Percentiles rank a stretch among this genome's conserved stretches.
phyloP scores from a whole-genome alignment of 1,140 invertebrate genomes.

The Drosophila repletoides region DNA sequence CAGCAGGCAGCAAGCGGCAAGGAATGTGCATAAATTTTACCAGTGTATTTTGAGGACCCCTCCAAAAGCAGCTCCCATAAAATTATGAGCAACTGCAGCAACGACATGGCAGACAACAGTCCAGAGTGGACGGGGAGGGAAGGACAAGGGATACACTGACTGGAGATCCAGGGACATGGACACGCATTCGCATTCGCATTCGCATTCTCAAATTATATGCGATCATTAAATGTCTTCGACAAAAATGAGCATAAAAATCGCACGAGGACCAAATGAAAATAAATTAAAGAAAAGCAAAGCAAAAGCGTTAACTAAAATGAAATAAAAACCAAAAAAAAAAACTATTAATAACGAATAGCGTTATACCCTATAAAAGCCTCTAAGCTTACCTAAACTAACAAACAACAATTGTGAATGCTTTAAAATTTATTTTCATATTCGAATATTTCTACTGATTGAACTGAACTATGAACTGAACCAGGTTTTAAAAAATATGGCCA shows the following conservation, averaged over 20 bases:
- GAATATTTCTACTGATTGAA: too few species aligned
- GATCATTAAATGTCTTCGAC: conserved; percentile 81
- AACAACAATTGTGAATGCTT: neutral
- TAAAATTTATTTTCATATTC: too few species aligned
- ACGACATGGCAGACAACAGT: neutral
- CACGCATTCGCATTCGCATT: conserved; percentile 26
- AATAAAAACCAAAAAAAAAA: neutral
- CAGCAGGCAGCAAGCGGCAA: conserved; percentile 2
- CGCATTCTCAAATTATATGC: conserved; percentile 80
- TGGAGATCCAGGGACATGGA: conserved; percentile 1
- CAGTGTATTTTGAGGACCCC: conserved; percentile 56
- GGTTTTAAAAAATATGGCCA: too few species aligned
- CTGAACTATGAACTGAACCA: too few species aligned
- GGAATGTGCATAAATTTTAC: conserved; percentile 81
- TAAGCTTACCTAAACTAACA: too few species aligned
- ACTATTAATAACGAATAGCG: conserved; percentile 2
- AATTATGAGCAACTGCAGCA: conserved; percentile 70
- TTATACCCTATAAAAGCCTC: neutral
- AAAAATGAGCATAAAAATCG: conserved; percentile 79
- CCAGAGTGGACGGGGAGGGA: neutral
- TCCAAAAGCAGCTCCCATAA: conserved; percentile 61
- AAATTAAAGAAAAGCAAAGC: conserved; percentile 67
- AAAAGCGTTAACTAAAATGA: conserved; percentile 46
- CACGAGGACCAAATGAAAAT: conserved; percentile 76
- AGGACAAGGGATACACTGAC: neutral